phyloP scores from a whole-genome alignment of 2,113 vertebrate species.

The Notothenia coriiceps region DNA sequence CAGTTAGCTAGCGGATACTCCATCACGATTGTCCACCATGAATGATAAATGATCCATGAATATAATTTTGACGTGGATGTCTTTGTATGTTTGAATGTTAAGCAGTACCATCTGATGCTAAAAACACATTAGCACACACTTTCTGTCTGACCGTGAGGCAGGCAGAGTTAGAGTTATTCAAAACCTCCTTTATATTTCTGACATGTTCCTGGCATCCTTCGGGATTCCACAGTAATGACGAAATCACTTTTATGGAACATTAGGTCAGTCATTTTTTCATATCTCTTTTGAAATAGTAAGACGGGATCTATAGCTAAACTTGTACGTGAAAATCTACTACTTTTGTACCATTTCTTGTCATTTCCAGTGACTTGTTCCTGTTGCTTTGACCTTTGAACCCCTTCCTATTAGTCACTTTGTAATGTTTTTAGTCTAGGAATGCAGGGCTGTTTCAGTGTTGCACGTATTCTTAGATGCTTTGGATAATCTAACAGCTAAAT shows the following conservation, averaged over 20 bases:
- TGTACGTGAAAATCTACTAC: constrained; percentile 32
- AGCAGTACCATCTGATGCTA: constrained; percentile 40
- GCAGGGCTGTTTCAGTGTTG: constrained; percentile 49
- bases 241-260: constrained; percentile 68
- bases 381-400: constrained; percentile 74
- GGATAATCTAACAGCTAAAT: constrained; percentile 27
- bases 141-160: constrained; percentile 59
- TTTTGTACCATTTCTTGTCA: constrained; percentile 56
- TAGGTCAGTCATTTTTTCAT: constrained; percentile 54
- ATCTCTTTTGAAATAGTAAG: constrained; percentile 59
- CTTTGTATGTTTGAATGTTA: constrained; percentile 4
- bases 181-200: constrained; percentile 74
- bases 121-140: constrained; percentile 69
- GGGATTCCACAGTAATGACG: constrained; percentile 77
- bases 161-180: constrained; percentile 65
- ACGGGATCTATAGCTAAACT: constrained; percentile 39
- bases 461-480: constrained; percentile 9
- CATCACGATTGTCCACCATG: background rate
- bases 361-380: constrained; percentile 71
- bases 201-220: constrained; percentile 77
- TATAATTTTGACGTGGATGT: background rate
- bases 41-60: constrained; percentile 13
- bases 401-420: constrained; percentile 70
- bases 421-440: constrained; percentile 72
- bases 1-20: constrained; percentile 1